Evolutionary conservation across 92 coral and sea anemone genomes (phyloP).

Genomic region (Desmophyllum pertusum): DNA sequence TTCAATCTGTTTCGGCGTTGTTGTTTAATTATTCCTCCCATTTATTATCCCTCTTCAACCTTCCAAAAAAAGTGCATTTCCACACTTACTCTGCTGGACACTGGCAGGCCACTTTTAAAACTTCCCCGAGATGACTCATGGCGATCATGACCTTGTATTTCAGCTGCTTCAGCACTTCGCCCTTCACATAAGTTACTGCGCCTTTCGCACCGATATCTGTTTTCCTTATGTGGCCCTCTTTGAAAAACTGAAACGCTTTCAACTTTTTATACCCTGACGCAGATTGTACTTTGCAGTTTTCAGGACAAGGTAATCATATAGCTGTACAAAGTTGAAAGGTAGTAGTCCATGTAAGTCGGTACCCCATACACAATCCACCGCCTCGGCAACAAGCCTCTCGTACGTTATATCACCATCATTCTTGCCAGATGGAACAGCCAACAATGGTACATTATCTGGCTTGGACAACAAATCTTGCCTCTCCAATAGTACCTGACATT

Average conservation of each 20-base stretch:
- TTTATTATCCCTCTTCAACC: background rate
- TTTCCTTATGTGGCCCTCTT: constrained; percentile 68
- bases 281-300: constrained; percentile 52
- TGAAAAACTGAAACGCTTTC: constrained; percentile 65
- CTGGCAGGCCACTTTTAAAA: constrained; percentile 59
- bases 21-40: constrained; percentile 19
- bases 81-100: constrained; percentile 68
- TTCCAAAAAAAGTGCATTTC: background rate
- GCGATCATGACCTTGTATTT: constrained; percentile 45
- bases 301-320: constrained; percentile 61
- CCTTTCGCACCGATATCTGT: constrained; percentile 50
- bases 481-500: constrained; percentile 39
- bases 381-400: constrained; percentile 28
- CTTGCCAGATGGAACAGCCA: constrained; percentile 3
- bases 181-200: constrained; percentile 38
- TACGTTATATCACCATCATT: constrained; percentile 40
- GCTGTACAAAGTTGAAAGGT: constrained; percentile 54
- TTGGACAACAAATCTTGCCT: too few species aligned
- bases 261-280: constrained; percentile 60
- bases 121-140: constrained; percentile 33
- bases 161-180: constrained; percentile 45
- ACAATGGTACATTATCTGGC: constrained; percentile 30
- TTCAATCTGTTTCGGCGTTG: background rate
- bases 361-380: constrained; percentile 48
- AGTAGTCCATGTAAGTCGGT: constrained; percentile 51